Evolutionary conservation across 2,888 invertebrate species (phyloP), one percentile per base, ranked within the genome.

Genomic region (Sarcophaga carnaria): DNA sequence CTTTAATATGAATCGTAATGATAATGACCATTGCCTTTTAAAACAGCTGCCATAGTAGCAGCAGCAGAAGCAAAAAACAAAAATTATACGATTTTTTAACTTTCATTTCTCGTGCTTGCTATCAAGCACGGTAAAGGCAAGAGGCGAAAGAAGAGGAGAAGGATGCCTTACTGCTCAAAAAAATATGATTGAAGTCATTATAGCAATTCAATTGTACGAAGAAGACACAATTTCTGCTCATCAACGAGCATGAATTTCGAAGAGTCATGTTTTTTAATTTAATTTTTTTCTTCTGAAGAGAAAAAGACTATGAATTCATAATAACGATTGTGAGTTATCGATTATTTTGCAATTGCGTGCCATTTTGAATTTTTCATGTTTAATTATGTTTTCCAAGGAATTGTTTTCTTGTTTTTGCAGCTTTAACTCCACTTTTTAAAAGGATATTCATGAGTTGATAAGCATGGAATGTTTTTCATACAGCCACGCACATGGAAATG

Each of bases 1-100:
- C 70, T 75, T 75, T 79, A 59, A 76, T 72, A 59, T 37, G 63
- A 79, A 76, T 69, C 25, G 45, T 67, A 79, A 81, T 74, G 83
- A 83, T 80, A 83, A 87, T 83, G 77, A 63, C 67, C 78, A 79
- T 76, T 76, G 79, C 78, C 71, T 69, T 72, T 81, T 79, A 76
- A 22, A 22, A 67, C 66, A 81, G 54, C 69, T 25, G 20, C 70
- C 75, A 70, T 49, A 49, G 14, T 14, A 49, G 14, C 49, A 45
- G 22, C 70, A 78, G 75, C 17, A 54, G 17, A 0, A 54, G 17
- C 54, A 25, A 14, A 70, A 81, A 14, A 17, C 17, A 66, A 25
- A 80, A 75, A 69, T 74, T 78, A 70, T 64, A 62, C 5, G 54
- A 79, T 20, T 76, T 75, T 66, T 71, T n/a, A 67, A 70, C 54